phyloP scores from a whole-genome alignment of 2,113 vertebrate species.

The Melanerpes formicivorus region DNA sequence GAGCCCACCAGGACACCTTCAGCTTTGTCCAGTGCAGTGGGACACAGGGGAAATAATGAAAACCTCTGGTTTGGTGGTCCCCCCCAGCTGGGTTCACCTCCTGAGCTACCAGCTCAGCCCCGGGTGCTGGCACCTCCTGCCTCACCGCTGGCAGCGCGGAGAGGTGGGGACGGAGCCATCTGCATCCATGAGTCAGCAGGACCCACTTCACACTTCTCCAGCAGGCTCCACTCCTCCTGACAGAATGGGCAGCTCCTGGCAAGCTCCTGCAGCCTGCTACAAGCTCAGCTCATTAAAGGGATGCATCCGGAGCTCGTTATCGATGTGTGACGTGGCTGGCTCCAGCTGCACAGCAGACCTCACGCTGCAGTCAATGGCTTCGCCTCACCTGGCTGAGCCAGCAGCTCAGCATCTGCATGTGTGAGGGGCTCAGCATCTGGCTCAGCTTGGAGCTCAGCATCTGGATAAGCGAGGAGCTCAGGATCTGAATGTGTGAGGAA shows the following conservation, averaged over 20 bases:
- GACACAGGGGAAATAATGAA: rapidly evolving
- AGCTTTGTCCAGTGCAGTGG: rapidly evolving
- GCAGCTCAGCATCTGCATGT: not conserved
- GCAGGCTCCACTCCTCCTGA: constrained; percentile 37
- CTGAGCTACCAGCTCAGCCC: not conserved
- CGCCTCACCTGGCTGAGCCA: not conserved
- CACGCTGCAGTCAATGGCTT: constrained; percentile 48
- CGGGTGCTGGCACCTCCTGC: not conserved
- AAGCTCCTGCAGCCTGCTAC: constrained; percentile 17
- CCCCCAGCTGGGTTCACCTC: rapidly evolving
- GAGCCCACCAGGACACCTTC: not conserved
- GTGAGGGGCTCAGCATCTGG: not conserved
- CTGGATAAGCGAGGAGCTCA: no score
- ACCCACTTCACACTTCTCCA: constrained; percentile 43
- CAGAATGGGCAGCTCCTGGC: constrained; percentile 44
- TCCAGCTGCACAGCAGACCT: constrained; percentile 59
- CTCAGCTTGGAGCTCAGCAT: no score
- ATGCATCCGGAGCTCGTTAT: constrained; percentile 42
- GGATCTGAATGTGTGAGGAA: no score
- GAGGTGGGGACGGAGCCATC: not conserved
- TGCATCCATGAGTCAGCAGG: constrained; percentile 59
- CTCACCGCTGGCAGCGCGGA: not conserved
- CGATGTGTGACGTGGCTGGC: constrained; percentile 55
- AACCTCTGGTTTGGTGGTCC: rapidly evolving
- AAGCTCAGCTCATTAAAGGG: constrained; percentile 48